These are phyloP conservation scores for Adrianichthys oophorus DNA, from an alignment of 2,797 vertebrate species.

Conservation along the genomic window DNA sequence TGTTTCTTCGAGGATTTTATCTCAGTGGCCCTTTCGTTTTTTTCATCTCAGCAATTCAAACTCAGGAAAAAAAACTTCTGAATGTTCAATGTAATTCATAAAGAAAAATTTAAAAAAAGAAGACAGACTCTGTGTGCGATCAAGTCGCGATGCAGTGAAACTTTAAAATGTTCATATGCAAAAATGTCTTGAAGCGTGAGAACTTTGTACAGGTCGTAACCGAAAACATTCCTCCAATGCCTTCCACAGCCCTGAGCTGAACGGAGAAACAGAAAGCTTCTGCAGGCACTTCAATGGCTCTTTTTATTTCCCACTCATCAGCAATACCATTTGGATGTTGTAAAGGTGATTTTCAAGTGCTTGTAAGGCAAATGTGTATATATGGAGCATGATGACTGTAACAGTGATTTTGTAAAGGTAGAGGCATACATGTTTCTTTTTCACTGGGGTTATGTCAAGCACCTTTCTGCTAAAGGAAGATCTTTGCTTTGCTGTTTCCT, in stretches of 20 bases:
- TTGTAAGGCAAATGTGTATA: conserved; percentile 83
- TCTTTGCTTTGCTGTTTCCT: conserved; percentile 79
- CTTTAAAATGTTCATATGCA: conserved; percentile 98
- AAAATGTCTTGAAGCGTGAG: conserved; percentile 89
- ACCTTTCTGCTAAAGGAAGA: conserved; percentile 72
- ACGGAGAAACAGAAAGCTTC: conserved; percentile 72
- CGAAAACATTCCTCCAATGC: conserved; percentile 94
- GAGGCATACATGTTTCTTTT: conserved; percentile 65
- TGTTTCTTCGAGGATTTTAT: conserved; percentile 53
- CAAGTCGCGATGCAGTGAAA: conserved; percentile 88
- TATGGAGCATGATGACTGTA: conserved; percentile 85
- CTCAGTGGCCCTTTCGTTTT: conserved; percentile 85
- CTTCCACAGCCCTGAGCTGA: conserved; percentile 84
- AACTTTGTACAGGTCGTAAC: conserved; percentile 84
- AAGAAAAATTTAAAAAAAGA: conserved; percentile 86
- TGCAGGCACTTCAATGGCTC: conserved; percentile 77
- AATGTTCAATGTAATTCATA: conserved; percentile 97
- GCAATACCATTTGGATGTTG: conserved; percentile 91
- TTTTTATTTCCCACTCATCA: conserved; percentile 77
- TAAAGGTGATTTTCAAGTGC: conserved; percentile 84
- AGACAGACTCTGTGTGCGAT: conserved; percentile 87
- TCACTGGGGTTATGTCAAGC: conserved; percentile 68
- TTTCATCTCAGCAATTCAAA: conserved; percentile 93
- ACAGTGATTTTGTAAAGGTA: conserved; percentile 77
- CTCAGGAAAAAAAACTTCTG: conserved; percentile 95